Conservation (phyloP, 2,113 vertebrate genomes). For the Neotoma lepida region DNA sequence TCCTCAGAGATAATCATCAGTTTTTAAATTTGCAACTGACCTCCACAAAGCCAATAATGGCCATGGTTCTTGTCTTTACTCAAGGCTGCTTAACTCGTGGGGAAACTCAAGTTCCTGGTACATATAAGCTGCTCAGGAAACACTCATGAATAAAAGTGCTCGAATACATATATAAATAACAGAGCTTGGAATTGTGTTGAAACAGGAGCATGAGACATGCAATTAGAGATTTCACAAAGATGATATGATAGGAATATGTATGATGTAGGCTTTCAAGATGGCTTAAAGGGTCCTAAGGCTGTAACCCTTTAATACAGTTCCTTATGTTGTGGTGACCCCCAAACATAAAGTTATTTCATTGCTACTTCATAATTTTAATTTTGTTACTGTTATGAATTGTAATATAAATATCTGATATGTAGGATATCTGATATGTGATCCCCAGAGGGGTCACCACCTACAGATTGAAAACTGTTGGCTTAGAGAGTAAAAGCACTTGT, state of each 20-base stretch:
- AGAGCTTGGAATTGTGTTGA: no score
- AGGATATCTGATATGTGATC: no score
- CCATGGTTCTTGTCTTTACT: not conserved
- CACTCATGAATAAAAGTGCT: not conserved
- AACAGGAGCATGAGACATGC: no score
- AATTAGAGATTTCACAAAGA: not conserved
- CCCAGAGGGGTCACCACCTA: accelerated
- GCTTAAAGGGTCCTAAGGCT: not conserved
- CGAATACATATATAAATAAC: not conserved
- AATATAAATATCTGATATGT: not conserved
- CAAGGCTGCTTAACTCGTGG: accelerated
- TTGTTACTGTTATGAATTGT: not conserved
- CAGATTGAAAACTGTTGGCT: not conserved
- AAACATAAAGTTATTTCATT: not conserved
- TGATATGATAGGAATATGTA: no score
- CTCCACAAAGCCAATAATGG: not conserved
- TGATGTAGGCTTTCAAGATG: not conserved
- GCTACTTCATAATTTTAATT: not conserved
- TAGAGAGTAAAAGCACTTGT: not conserved
- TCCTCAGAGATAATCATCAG: not conserved
- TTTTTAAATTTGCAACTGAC: not conserved
- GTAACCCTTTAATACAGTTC: not conserved
- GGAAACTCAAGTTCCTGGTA: not conserved
- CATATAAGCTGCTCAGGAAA: not conserved
- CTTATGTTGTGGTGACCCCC: no score